Evolutionary conservation across 2,888 invertebrate species (phyloP).

Genomic region (Emmelina monodactyla): DNA sequence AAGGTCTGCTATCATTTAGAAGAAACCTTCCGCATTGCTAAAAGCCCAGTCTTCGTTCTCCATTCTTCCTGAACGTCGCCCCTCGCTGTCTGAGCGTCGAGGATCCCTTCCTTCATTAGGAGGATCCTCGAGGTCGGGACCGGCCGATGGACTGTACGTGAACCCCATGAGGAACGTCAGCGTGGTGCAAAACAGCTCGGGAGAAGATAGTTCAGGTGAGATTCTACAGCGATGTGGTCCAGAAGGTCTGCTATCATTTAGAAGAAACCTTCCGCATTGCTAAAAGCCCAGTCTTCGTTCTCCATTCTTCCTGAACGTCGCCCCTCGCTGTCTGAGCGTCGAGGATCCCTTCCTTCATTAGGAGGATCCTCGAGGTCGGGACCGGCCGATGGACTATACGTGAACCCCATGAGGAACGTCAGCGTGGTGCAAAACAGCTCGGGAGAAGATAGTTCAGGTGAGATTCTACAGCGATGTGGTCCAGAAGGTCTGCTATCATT

Average conservation of each 20-base stretch:
- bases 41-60: conserved; percentile 55
- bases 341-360: conserved; percentile 45
- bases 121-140: conserved; percentile 48
- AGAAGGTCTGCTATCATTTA: too few relatives aligned
- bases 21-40: too few relatives aligned
- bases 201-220: conserved; percentile 59
- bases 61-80: conserved; percentile 69
- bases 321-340: conserved; percentile 28
- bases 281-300: conserved; percentile 47
- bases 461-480: too few relatives aligned
- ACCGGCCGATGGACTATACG: conserved; percentile 82
- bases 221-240: too few relatives aligned
- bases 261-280: too few relatives aligned
- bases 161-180: conserved; percentile 74
- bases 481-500: too few relatives aligned
- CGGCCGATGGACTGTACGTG: conserved; percentile 83
- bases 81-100: conserved; percentile 32
- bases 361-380: conserved; percentile 44
- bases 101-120: conserved; percentile 46
- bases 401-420: conserved; percentile 91
- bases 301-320: conserved; percentile 71
- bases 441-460: too few relatives aligned
- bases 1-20: too few relatives aligned
- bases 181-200: conserved; percentile 41
- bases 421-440: too few relatives aligned